Conservation (phyloP, 2,113 vertebrate species). For the Sander vitreus region DNA sequence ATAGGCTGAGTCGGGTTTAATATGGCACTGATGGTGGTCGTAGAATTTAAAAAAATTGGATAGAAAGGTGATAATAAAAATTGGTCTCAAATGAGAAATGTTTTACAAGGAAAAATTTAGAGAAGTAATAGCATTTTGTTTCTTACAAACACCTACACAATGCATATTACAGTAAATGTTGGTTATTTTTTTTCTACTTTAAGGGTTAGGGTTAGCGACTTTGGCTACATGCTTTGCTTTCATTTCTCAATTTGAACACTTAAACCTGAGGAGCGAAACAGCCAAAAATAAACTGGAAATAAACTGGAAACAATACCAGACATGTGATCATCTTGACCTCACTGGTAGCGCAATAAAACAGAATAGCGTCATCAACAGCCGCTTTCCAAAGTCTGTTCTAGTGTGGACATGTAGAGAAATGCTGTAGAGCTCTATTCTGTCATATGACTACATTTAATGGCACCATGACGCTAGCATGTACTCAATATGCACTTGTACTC, state of each 20-base stretch:
- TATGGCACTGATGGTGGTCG: background rate
- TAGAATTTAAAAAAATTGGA: background rate
- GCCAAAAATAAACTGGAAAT: background rate
- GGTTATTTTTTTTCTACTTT: background rate
- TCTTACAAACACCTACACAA: background rate
- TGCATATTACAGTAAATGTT: background rate
- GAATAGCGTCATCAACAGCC: background rate
- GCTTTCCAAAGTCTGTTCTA: background rate
- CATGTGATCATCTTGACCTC: background rate
- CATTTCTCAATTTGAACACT: conserved; percentile 10
- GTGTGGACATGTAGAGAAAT: background rate
- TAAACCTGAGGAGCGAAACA: conserved; percentile 16
- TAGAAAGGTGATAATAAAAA: background rate
- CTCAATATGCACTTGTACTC: background rate
- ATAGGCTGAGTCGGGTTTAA: background rate
- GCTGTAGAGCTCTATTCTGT: background rate
- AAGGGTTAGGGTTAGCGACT: background rate
- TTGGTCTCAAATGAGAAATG: background rate
- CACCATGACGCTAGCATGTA: background rate
- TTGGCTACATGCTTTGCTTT: conserved; percentile 1
- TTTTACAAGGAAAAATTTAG: no score
- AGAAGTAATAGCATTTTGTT: background rate
- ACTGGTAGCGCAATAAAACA: background rate
- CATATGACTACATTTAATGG: background rate
- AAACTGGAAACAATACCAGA: no score